Percentiles rank a stretch among this genome's conserved stretches.
These are phyloP conservation scores for Vireo altiloquus DNA, from an alignment of 2,113 vertebrate genomes.

Conservation along the genomic window DNA sequence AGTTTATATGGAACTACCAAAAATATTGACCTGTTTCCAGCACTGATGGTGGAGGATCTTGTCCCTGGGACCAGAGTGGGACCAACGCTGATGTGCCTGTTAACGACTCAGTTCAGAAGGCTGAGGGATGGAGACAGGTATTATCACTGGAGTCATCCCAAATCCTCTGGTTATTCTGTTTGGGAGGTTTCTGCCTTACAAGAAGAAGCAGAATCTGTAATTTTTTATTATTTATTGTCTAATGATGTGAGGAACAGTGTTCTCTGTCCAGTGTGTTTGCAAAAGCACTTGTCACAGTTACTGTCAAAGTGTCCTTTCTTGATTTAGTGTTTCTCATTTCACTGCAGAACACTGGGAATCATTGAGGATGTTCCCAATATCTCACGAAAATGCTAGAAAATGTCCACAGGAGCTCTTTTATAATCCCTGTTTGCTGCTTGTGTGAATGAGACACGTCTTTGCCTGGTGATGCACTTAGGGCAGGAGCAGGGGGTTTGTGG, in stretches of 20 bases:
- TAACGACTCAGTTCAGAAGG: slow-evolving; percentile 66
- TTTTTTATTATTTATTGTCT: background rate
- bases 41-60: slow-evolving; percentile 73
- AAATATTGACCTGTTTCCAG: slow-evolving; percentile 75
- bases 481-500: background rate
- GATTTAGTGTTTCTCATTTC: background rate
- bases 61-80: slow-evolving; percentile 71
- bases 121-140: slow-evolving; percentile 76
- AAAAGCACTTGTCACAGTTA: background rate
- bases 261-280: background rate
- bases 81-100: slow-evolving; percentile 68
- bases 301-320: background rate
- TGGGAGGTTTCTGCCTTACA: background rate
- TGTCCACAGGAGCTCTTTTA: background rate
- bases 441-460: fast-evolving
- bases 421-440: background rate
- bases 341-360: background rate
- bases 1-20: slow-evolving; percentile 74
- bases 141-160: background rate
- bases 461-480: background rate
- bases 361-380: background rate
- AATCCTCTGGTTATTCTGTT: background rate
- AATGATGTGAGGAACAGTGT: background rate
- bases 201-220: background rate
- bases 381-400: background rate